Evolutionary conservation across 2,888 invertebrate species (phyloP), one percentile per base, ranked within the genome.

Genomic region (Alloscopus bannaensis): DNA sequence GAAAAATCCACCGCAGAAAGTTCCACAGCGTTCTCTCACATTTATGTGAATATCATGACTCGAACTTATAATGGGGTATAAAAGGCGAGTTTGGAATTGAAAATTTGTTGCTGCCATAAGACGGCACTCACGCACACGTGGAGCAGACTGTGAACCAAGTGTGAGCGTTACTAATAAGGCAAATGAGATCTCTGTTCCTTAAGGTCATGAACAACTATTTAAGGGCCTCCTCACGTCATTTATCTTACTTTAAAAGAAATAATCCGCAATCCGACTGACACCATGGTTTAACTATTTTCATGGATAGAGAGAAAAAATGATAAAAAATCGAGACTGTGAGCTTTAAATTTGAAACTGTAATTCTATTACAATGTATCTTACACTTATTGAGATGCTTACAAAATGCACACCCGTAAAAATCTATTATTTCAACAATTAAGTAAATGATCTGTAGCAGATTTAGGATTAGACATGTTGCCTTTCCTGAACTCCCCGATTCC

Each of bases 401-500:
- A 11, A 18, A 13, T 22, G 55, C 20, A 22, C 24, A 59, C 18
- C 11, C 18, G 29, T 29, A 18, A 40, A 68, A 76, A 42, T 62
- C 36, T 72, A 20, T 66, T 57, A 66, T 69, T 62, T n/a, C 47
- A 42, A 62, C 60, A 76, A 76, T 76, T 76, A 76, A 69, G 62
- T 76, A 62, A 76, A 76, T 76, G 68, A 76, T 62, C 76, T 76
- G 76, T 60, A 76, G 69, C 76, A 59, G 60, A 76, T 69, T 52
- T 11, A 50, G 68, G 42, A 50, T 76, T 64, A 40, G 28, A 40
- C 4, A 26, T 52, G 11, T 47, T 47, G n/a, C 6, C 13, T 6
- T 36, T 8, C 8, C 36, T 8, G 36, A 36, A 13, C 13, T 8
- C 36, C 13, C 36, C 6, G 8, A 36, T 6, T 8, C 6, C 13